Percentiles rank a stretch among this genome's conserved stretches.
Evolutionary conservation across 2,113 vertebrate genomes (phyloP).

Genomic region (Microtus richardsoni): DNA sequence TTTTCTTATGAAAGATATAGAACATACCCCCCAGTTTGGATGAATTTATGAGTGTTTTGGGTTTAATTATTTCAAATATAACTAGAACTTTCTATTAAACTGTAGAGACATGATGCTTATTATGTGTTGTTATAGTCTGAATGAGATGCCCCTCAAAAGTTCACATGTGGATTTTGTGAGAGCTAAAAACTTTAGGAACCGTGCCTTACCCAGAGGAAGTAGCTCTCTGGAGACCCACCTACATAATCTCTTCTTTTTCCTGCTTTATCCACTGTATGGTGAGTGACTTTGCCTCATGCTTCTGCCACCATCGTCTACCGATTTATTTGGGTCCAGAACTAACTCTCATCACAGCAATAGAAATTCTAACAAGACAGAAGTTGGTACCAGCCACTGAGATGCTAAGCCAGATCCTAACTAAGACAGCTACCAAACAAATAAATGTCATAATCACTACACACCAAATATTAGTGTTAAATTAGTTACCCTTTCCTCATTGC

Average conservation of each 20-base stretch:
- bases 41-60: not conserved
- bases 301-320: not conserved
- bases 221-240: too few species aligned
- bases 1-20: not conserved
- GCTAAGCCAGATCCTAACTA: not conserved
- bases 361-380: not conserved
- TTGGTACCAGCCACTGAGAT: not conserved
- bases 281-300: not conserved
- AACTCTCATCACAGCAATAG: not conserved
- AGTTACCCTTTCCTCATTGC: not conserved
- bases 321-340: not conserved
- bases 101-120: not conserved
- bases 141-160: not conserved
- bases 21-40: not conserved
- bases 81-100: not conserved
- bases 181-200: not conserved
- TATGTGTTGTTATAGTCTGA: not conserved
- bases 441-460: not conserved
- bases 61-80: constrained; percentile 27
- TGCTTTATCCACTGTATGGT: not conserved
- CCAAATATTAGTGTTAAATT: not conserved
- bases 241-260: not conserved
- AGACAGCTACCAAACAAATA: not conserved
- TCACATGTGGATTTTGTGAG: not conserved
- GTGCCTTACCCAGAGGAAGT: not conserved